Conservation (phyloP, 2,113 vertebrate species). For the Larimichthys polyactis region DNA sequence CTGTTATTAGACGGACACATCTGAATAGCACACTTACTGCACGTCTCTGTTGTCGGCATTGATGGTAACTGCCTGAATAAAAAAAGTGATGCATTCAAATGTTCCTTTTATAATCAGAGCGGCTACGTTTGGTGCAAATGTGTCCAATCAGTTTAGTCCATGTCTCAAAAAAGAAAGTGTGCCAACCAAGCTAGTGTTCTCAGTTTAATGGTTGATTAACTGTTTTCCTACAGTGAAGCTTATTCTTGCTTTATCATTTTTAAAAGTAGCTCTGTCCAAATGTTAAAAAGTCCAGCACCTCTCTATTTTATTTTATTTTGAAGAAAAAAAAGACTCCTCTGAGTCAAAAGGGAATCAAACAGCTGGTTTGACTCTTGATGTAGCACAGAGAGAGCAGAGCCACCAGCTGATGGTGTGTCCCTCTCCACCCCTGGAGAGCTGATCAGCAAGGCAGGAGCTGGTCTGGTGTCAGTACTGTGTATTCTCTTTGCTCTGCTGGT, state of each 20-base stretch:
- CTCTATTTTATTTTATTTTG: too few relatives aligned
- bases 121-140: not conserved
- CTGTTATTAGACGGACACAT: too few relatives aligned
- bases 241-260: too few relatives aligned
- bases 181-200: not conserved
- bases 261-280: too few relatives aligned
- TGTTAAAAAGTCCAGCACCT: too few relatives aligned
- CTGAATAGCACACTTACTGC: not conserved
- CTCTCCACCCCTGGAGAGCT: too few relatives aligned
- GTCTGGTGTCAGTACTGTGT: too few relatives aligned
- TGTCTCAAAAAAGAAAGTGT: not conserved
- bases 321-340: not conserved
- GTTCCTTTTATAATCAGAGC: not conserved
- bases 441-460: not conserved
- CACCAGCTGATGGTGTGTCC: not conserved
- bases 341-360: not conserved
- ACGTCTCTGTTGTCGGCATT: not conserved
- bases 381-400: not conserved
- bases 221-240: too few relatives aligned
- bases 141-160: not conserved
- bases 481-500: too few relatives aligned
- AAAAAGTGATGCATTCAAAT: not conserved
- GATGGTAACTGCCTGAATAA: not conserved
- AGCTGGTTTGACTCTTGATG: not conserved
- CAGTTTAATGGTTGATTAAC: too few relatives aligned